phyloP scores from a whole-genome alignment of 2,113 vertebrate genomes.

The Gobio gobio region DNA sequence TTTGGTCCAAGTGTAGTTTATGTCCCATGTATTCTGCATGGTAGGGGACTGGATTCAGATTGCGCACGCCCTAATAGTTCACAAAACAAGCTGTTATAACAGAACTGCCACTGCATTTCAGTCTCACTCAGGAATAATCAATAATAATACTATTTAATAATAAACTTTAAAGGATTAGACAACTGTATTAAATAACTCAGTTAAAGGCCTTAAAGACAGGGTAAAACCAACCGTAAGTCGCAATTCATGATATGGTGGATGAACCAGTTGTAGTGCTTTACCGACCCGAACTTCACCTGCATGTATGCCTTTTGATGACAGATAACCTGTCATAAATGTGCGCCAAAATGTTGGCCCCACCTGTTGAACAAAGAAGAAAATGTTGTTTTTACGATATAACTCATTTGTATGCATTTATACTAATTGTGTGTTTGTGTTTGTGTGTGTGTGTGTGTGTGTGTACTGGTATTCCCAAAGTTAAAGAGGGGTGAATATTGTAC shows the following conservation, averaged over 20 bases:
- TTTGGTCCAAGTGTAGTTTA: neutral
- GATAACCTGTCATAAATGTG: slow-evolving; percentile 1
- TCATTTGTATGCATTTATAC: too few relatives aligned
- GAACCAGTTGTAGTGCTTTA: neutral
- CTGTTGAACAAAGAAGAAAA: neutral
- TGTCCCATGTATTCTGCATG: neutral
- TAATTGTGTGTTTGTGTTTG: too few relatives aligned
- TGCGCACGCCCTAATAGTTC: neutral
- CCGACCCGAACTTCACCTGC: neutral
- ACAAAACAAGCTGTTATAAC: slow-evolving; percentile 7
- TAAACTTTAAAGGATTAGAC: neutral
- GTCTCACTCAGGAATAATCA: neutral
- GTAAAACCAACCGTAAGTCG: neutral
- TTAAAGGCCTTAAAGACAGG: neutral
- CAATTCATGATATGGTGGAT: neutral
- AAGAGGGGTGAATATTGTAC: too few relatives aligned
- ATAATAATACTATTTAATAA: neutral
- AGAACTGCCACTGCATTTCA: neutral
- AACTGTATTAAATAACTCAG: neutral
- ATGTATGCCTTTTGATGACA: neutral
- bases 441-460: too few relatives aligned
- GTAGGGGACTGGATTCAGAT: neutral
- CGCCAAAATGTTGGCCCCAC: neutral
- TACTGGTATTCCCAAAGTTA: too few relatives aligned
- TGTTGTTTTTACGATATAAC: neutral